These are phyloP conservation scores for Myiagra hebetior DNA, from an alignment of 2,113 vertebrate species.

Conservation along the genomic window DNA sequence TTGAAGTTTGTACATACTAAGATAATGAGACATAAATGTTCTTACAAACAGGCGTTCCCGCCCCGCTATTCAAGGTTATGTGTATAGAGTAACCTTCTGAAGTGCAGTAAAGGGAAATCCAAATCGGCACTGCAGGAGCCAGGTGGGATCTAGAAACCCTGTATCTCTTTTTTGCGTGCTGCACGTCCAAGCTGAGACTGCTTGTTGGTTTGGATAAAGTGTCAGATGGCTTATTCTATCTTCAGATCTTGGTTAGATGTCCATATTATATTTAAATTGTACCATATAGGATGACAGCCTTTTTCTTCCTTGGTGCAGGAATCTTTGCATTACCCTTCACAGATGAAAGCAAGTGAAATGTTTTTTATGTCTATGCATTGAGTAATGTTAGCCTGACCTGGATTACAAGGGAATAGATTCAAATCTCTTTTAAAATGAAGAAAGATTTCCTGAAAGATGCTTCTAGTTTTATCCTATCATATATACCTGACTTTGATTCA, in stretches of 20 bases:
- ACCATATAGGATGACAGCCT: not conserved
- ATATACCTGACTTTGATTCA: not conserved
- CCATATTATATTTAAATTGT: not conserved
- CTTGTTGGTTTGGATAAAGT: not conserved
- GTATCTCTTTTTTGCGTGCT: not conserved
- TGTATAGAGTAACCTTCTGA: not conserved
- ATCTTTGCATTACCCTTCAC: not conserved
- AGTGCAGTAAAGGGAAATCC: not conserved
- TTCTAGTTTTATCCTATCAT: not conserved
- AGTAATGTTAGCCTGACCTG: not conserved
- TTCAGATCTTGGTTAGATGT: not conserved
- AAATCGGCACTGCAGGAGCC: not conserved
- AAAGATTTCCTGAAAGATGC: not conserved
- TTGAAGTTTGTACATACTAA: not conserved
- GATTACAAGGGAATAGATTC: not conserved
- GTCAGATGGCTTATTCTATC: not conserved
- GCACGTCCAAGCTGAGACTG: not conserved
- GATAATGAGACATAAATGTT: not conserved
- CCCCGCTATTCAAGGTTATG: not conserved
- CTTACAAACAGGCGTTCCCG: not conserved
- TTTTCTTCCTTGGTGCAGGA: not conserved
- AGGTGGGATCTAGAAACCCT: not conserved
- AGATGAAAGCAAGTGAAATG: not conserved
- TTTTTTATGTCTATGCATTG: not conserved
- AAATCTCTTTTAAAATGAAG: not conserved